Base-by-base conservation (phyloP, 2,797 vertebrate genomes). In the Agapornis canus region DNA sequence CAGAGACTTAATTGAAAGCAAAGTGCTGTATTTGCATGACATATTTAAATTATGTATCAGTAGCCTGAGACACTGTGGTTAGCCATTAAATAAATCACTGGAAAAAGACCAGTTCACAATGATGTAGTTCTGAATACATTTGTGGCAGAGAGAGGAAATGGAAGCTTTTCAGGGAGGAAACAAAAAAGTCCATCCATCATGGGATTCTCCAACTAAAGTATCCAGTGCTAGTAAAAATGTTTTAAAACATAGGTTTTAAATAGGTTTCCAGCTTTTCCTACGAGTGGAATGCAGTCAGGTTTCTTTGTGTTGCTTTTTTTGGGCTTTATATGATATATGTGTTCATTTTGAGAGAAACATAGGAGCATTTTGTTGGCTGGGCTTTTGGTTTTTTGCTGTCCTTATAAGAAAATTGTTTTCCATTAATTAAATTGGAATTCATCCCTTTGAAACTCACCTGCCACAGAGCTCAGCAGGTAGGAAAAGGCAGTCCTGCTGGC, bases 21-120 rank as follows among this genome's bases (percentile, higher is more conserved):
- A 95, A 94, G 32, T 84, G 82, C 73, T 82, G 48, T 76, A 70
- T 92, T 94, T 77, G 73, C 76, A 81, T 91, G 85, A 95, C 80
- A 69, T 80, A 52, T 73, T 94, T 96, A 89, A 94, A 94, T 90
- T 77, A 91, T 84, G 48, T 82, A 95, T 88, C 60, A 52, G 85
- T 86, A 88, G 85, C 82, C 63, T 1, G 0, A 88, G 82, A 95
- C 82, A 32, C 77, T 79, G 85, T 48, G 70, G 87, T 92, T 94
- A 94, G 77, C 87, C 77, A 82, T 94, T 94, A 92, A 89, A 94
- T 92, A 92, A 95, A 90, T 91, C 87, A 79, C 66, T 0, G 1
- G 37, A 90, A 93, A 78, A 43, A 83, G 80, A 66, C 51, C 37
- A n/a, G 42, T 86, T 92, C 82, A 86, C 51, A 90, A 76, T 43